phyloP scores from a whole-genome alignment of 2,888 invertebrate species.

The Steinernema scapterisci region DNA sequence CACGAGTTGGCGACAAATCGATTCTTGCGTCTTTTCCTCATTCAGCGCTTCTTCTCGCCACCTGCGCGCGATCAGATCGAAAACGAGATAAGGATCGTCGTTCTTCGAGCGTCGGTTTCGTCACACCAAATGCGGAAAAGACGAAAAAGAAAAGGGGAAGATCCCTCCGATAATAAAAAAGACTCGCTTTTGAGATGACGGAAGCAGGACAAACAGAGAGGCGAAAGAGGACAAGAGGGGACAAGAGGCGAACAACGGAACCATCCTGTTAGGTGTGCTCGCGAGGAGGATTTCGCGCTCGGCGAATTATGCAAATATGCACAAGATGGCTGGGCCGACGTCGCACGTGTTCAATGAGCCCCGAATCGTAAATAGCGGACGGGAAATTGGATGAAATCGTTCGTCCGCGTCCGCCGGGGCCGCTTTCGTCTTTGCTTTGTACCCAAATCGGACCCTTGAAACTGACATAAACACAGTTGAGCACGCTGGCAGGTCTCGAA shows the following conservation, averaged over 20 bases:
- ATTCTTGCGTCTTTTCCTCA: not conserved
- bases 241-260: not conserved
- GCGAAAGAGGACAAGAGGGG: not conserved
- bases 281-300: constrained; percentile 11
- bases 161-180: not conserved
- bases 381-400: not conserved
- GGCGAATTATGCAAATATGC: constrained; percentile 26
- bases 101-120: no score
- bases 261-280: not conserved
- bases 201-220: not conserved
- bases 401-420: not conserved
- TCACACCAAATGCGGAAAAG: no score
- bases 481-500: not conserved
- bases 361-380: constrained; percentile 2
- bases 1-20: not conserved
- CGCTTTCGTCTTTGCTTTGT: not conserved
- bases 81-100: no score
- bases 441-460: not conserved
- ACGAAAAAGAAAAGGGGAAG: not conserved
- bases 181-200: not conserved
- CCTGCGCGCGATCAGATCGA: no score
- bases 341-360: not conserved
- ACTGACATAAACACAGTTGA: not conserved
- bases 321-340: not conserved
- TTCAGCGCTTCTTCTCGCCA: not conserved